Base-by-base conservation (phyloP, 2,797 vertebrate species). In the Stomatorhinus walkeri region DNA sequence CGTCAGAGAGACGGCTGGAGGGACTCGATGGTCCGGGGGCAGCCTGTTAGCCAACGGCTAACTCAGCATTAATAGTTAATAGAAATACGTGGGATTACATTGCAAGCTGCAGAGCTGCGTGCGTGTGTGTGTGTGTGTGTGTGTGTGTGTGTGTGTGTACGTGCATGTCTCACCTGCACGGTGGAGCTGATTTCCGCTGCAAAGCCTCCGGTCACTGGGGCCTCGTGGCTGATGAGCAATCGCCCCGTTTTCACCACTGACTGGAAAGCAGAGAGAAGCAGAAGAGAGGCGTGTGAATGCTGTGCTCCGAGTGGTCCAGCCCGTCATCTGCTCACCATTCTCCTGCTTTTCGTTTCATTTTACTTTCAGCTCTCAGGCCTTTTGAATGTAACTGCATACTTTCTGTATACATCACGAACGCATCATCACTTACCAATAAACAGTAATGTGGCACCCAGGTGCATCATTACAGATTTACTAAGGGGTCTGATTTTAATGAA, bases 191-290 rank as follows among this genome's bases (percentile, higher is more conserved):
- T 99, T 95, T 99, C 98, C 3, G 97, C 96, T 0, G 98, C 98
- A 95, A 99, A 99, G 40, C 98, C 98, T 92, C 98, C 98, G 0
- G 98, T 99, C 90, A 99, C 12, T 28, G 98, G 98, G 91, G 98
- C 98, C 91, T 99, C 98, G 0, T 99, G 98, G 93, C 98, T 99
- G 92, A 99, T 95, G 90, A 99, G 94, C 93, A 99, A 94, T 8
- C 98, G 94, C 0, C 98, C 98, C 0, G 98, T 99, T 95, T 99
- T 99, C 86, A 92, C 95, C 93, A 99, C 98, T 0, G 98, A 99
- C 98, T 99, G 94, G 1, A 90, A 90, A 48, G 90, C 24, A 85
- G 3, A 40, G 54, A 89, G 2, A 91, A 54, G 46, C 64, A 84
- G 16, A 3, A 76, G 22, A 86, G 0, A 56, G 43, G 36, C 19